A percentile compares a stretch with the other conserved stretches of the same genome.
phyloP scores from a whole-genome alignment of 2,113 vertebrate species.

The Falcunculus frontatus region DNA sequence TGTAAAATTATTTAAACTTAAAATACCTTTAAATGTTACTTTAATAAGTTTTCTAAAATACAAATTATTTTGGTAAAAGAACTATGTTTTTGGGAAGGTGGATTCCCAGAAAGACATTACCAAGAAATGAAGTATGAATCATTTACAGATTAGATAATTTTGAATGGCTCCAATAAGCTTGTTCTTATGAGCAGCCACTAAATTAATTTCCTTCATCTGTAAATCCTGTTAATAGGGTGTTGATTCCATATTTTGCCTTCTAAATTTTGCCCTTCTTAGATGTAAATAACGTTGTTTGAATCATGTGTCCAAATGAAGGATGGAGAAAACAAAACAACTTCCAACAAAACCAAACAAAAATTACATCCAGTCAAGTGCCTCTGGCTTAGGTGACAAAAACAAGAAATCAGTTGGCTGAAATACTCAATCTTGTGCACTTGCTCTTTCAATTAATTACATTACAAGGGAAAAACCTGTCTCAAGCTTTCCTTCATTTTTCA shows the following conservation, averaged over 20 bases:
- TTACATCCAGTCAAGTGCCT: background rate
- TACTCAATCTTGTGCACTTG: background rate
- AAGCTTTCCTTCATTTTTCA: background rate
- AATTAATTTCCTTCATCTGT: background rate
- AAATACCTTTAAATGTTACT: background rate
- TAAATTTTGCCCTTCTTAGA: background rate
- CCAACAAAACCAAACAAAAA: background rate
- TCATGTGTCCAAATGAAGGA: background rate
- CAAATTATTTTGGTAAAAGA: background rate
- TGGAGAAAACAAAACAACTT: background rate
- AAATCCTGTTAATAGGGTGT: constrained; percentile 16
- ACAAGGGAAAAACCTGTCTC: background rate
- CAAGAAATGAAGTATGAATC: background rate
- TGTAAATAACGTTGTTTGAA: background rate
- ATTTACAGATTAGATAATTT: background rate
- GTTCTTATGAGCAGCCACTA: background rate
- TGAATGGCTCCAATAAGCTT: background rate
- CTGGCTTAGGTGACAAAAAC: background rate
- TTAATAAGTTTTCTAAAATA: background rate
- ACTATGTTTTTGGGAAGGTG: background rate
- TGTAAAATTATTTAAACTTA: background rate
- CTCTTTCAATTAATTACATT: constrained; percentile 12
- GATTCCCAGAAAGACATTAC: background rate
- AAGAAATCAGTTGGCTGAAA: background rate
- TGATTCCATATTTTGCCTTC: background rate